A percentile compares a stretch with the other conserved stretches of the same genome.
Evolutionary conservation across 2,888 invertebrate species (phyloP).

Genomic region (Mellilla xanthometata): DNA sequence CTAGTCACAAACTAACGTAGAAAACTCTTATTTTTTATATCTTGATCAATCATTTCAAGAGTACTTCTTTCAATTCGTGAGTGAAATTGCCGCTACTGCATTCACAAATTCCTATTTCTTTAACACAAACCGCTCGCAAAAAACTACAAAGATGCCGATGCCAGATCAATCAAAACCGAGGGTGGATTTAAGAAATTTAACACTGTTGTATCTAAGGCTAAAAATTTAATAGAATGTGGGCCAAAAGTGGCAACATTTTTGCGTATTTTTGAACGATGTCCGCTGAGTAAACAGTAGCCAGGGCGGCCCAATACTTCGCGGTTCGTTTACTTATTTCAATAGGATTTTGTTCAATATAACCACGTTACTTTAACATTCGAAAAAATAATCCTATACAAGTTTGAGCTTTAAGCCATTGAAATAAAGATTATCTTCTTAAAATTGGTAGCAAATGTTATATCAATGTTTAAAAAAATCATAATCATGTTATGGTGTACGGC

Average conservation of each 20-base stretch:
- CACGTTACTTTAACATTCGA: slow-evolving; percentile 23
- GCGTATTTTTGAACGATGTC: slow-evolving; percentile 58
- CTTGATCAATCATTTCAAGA: slow-evolving; percentile 16
- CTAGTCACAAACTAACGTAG: too few relatives aligned
- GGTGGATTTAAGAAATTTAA: slow-evolving; percentile 74
- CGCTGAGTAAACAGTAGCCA: slow-evolving; percentile 68
- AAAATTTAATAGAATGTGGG: slow-evolving; percentile 67
- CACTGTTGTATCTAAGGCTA: slow-evolving; percentile 65
- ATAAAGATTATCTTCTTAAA: slow-evolving; percentile 28
- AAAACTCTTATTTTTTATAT: neutral
- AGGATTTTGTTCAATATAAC: slow-evolving; percentile 50
- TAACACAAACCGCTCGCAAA: slow-evolving; percentile 20
- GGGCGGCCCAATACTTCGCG: slow-evolving; percentile 68
- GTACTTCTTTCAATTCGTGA: slow-evolving; percentile 4
- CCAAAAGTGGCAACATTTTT: slow-evolving; percentile 51
- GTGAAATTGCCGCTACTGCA: neutral
- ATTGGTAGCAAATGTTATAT: slow-evolving; percentile 14
- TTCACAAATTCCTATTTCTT: neutral
- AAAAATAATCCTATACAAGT: slow-evolving; percentile 21
- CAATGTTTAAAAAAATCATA: slow-evolving; percentile 51
- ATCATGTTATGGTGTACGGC: slow-evolving; percentile 71
- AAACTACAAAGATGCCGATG: slow-evolving; percentile 49
- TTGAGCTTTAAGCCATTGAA: slow-evolving; percentile 24
- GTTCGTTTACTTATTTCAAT: slow-evolving; percentile 67
- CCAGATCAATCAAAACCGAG: slow-evolving; percentile 71